Evolutionary conservation across 1,140 invertebrate genomes (phyloP).

Genomic region (Goniozus legneri): DNA sequence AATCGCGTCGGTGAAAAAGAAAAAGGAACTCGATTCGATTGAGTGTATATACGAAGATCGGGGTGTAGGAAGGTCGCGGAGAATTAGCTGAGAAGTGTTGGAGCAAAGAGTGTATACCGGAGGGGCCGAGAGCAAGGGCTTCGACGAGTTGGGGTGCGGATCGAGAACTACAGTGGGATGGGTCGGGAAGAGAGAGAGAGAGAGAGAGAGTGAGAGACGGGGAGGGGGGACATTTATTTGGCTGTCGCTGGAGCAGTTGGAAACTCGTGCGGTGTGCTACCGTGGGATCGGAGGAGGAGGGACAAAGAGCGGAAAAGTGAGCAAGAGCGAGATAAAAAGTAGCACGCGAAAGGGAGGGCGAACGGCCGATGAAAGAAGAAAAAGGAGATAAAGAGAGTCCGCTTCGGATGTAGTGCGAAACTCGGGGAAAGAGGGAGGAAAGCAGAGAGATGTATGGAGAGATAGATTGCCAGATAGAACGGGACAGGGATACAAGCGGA

Average conservation of each 20-base stretch:
- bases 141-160: too few relatives aligned
- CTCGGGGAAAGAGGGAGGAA: conserved; percentile 5
- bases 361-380: not conserved
- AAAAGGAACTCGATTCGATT: too few relatives aligned
- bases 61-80: not conserved
- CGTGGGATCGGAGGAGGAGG: not conserved
- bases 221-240: conserved; percentile 36
- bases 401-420: conserved; percentile 7
- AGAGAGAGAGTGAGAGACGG: too few relatives aligned
- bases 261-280: conserved; percentile 18
- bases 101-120: conserved; percentile 23
- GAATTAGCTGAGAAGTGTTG: conserved; percentile 16
- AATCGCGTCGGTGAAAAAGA: too few relatives aligned
- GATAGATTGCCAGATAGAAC: conserved; percentile 20
- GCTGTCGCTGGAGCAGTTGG: conserved; percentile 24
- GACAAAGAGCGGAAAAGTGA: conserved; percentile 8
- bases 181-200: too few relatives aligned
- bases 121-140: too few relatives aligned
- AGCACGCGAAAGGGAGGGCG: not conserved
- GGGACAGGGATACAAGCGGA: conserved; percentile 20
- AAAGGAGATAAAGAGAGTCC: conserved; percentile 8
- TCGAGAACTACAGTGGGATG: too few relatives aligned
- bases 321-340: not conserved
- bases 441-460: conserved; percentile 19
- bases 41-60: not conserved